A percentile compares a stretch with the other conserved stretches of the same genome.
These are phyloP conservation scores for Antheraea pernyi DNA, from an alignment of 1,140 invertebrate species.

Conservation along the genomic window DNA sequence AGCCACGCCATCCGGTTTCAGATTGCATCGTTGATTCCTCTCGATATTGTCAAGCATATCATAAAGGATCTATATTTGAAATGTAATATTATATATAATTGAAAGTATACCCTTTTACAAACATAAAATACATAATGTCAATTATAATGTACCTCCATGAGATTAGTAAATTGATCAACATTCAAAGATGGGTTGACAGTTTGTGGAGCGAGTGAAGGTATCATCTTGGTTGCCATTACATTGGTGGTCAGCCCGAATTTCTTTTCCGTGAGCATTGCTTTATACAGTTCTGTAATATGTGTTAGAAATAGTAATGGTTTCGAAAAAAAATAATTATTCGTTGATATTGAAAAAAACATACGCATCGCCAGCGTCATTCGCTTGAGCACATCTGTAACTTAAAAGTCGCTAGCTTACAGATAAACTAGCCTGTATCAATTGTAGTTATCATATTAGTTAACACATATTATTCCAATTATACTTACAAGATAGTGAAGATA, in stretches of 20 bases:
- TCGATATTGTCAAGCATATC: constrained; percentile 97
- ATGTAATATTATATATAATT: neutral
- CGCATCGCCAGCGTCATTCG: neutral
- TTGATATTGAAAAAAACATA: neutral
- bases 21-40: constrained; percentile 90
- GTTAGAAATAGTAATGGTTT: neutral
- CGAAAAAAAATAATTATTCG: no score
- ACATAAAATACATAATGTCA: constrained; percentile 9
- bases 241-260: constrained; percentile 95
- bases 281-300: constrained; percentile 91
- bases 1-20: constrained; percentile 89
- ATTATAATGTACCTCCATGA: constrained; percentile 85
- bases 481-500: no score
- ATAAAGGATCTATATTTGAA: constrained; percentile 84
- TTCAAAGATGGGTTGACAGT: constrained; percentile 94
- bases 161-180: constrained; percentile 92
- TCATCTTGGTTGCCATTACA: constrained; percentile 95
- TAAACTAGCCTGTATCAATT: neutral
- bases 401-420: neutral
- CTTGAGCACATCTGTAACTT: neutral
- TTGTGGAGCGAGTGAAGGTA: constrained; percentile 95
- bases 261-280: constrained; percentile 94
- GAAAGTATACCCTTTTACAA: no score
- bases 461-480: neutral
- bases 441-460: neutral